These are phyloP conservation scores for Cherax quadricarinatus DNA, from an alignment of 1,140 invertebrate genomes.

Conservation along the genomic window DNA sequence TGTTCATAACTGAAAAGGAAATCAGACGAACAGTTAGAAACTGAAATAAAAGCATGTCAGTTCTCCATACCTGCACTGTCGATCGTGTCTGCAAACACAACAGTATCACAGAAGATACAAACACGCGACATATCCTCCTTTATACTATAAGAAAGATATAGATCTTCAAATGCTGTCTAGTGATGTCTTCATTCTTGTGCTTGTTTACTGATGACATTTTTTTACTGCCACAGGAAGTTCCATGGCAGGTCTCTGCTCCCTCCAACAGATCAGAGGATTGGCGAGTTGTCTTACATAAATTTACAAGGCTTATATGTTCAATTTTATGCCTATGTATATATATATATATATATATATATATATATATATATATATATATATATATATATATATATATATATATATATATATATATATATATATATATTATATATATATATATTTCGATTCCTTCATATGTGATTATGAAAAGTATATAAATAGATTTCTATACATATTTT, in stretches of 20 bases:
- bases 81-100: not conserved
- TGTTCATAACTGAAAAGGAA: not conserved
- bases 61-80: not conserved
- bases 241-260: slow-evolving; percentile 37
- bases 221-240: slow-evolving; percentile 32
- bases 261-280: not conserved
- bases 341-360: no score
- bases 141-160: not conserved
- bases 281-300: not conserved
- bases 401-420: no score
- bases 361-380: no score
- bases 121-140: not conserved
- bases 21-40: not conserved
- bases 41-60: not conserved
- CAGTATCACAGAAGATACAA: not conserved
- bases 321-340: no score
- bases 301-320: not conserved
- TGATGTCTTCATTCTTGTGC: not conserved
- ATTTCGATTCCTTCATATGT: no score
- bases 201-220: not conserved
- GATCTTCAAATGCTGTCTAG: not conserved
- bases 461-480: no score
- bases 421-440: no score
- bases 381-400: no score
- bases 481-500: no score